These are phyloP conservation scores for Thermophis baileyi DNA, from an alignment of 2,113 vertebrate genomes.

Conservation along the genomic window DNA sequence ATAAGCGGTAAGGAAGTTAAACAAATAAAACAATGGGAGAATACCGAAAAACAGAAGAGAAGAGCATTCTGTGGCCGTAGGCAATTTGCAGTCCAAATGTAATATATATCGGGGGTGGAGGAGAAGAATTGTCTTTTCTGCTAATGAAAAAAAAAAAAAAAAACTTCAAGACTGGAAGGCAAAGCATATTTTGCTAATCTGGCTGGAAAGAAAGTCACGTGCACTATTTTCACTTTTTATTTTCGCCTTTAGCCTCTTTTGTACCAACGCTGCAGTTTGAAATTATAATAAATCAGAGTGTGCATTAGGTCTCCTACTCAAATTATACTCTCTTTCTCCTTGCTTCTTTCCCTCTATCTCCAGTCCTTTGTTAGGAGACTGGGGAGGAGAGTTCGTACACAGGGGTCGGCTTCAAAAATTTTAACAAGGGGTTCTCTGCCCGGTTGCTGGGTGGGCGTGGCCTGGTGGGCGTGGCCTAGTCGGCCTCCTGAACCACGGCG, in stretches of 20 bases:
- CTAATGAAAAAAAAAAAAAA: not conserved
- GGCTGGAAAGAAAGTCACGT: constrained; percentile 25
- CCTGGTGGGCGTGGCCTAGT: too few relatives aligned
- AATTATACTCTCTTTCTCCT: not conserved
- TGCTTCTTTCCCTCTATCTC: not conserved
- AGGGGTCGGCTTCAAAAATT: too few relatives aligned
- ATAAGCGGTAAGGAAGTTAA: not conserved
- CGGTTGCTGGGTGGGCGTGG: too few relatives aligned
- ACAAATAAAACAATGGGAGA: not conserved
- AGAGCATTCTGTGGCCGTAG: not conserved
- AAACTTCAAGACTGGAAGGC: not conserved
- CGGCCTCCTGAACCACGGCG: too few relatives aligned
- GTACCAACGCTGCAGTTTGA: constrained; percentile 18
- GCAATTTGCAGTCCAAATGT: not conserved
- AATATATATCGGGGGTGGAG: not conserved
- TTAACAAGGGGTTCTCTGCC: too few relatives aligned
- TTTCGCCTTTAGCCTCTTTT: constrained; percentile 9
- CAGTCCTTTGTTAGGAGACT: not conserved
- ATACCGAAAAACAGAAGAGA: not conserved
- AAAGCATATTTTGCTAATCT: not conserved
- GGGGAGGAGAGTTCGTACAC: fast-evolving
- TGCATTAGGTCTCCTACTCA: not conserved
- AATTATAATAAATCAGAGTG: constrained; percentile 25
- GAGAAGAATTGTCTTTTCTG: not conserved
- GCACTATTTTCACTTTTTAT: not conserved